Evolutionary conservation across 53 echinoderm and acorn worm genomes (phyloP).

Genomic region (Paelopatides confundens): DNA sequence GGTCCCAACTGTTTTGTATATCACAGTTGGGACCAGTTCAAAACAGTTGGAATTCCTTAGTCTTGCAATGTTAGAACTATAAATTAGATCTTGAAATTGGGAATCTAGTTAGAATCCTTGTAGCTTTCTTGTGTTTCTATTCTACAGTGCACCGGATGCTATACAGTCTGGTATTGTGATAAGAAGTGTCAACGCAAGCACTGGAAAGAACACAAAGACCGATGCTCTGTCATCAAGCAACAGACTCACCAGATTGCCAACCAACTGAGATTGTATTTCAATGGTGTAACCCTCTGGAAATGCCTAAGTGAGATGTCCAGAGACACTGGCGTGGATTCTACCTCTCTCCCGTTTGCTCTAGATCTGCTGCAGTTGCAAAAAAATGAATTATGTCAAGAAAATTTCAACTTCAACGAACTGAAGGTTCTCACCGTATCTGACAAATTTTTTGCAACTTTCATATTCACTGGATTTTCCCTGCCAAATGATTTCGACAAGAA

Average conservation of each 20-base stretch:
- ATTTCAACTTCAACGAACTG: background rate
- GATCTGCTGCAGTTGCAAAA: background rate
- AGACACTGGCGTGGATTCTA: background rate
- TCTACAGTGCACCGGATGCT: constrained; percentile 22
- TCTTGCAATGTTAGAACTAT: too few species aligned
- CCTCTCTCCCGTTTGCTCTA: background rate
- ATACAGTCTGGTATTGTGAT: background rate
- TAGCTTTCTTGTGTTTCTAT: background rate
- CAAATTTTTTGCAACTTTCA: background rate
- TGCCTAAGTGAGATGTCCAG: background rate
- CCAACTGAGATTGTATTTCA: background rate
- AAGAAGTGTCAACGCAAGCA: constrained; percentile 15
- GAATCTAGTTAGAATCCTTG: too few species aligned
- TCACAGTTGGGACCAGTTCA: too few species aligned
- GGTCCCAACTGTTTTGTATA: too few species aligned
- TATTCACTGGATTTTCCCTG: background rate
- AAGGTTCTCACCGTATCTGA: constrained; percentile 3
- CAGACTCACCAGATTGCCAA: constrained; percentile 1
- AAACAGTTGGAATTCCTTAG: too few species aligned
- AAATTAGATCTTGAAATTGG: too few species aligned
- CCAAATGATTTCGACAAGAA: background rate
- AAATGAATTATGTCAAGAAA: background rate
- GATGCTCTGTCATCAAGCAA: background rate
- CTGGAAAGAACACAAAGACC: constrained; percentile 16
- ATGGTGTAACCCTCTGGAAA: background rate